phyloP scores from a whole-genome alignment of 2,113 vertebrate genomes.

The Macaca nemestrina region DNA sequence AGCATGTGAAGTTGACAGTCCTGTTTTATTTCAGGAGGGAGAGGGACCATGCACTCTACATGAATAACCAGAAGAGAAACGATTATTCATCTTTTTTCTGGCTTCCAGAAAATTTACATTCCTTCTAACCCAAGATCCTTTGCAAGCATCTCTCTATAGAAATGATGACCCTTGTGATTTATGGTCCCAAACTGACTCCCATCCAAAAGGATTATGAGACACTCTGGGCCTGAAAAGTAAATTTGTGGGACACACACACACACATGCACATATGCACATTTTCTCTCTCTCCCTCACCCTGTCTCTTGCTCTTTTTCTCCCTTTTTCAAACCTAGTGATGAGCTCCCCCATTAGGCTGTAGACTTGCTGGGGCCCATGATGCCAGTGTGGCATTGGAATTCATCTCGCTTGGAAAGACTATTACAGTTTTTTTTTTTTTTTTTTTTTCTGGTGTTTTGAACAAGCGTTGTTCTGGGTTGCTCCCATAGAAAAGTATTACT shows the following conservation, averaged over 20 bases:
- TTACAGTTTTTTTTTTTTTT: background rate
- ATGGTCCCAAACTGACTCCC: slow-evolving; percentile 48
- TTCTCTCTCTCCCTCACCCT: background rate
- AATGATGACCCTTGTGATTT: slow-evolving; percentile 67
- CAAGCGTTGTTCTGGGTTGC: background rate
- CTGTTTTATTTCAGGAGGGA: slow-evolving; percentile 71
- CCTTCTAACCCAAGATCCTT: slow-evolving; percentile 56
- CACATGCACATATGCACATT: background rate
- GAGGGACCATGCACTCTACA: background rate
- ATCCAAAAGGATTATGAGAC: slow-evolving; percentile 70
- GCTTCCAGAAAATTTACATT: slow-evolving; percentile 73
- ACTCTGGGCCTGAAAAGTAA: slow-evolving; percentile 16
- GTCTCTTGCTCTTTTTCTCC: background rate
- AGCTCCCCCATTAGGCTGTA: background rate
- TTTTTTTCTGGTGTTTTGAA: background rate
- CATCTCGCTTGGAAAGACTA: background rate
- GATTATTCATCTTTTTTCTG: slow-evolving; percentile 70
- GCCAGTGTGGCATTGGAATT: background rate
- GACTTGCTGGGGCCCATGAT: background rate
- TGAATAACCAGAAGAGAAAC: slow-evolving; percentile 66
- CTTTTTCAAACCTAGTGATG: background rate
- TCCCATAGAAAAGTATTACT: background rate
- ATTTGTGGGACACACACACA: background rate
- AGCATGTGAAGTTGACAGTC: slow-evolving; percentile 14
- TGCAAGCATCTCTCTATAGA: slow-evolving; percentile 64